Percentiles rank a stretch among this genome's conserved stretches.
These are phyloP conservation scores for Lucinisca nassula DNA, from an alignment of 2,888 invertebrate species.

Conservation along the genomic window DNA sequence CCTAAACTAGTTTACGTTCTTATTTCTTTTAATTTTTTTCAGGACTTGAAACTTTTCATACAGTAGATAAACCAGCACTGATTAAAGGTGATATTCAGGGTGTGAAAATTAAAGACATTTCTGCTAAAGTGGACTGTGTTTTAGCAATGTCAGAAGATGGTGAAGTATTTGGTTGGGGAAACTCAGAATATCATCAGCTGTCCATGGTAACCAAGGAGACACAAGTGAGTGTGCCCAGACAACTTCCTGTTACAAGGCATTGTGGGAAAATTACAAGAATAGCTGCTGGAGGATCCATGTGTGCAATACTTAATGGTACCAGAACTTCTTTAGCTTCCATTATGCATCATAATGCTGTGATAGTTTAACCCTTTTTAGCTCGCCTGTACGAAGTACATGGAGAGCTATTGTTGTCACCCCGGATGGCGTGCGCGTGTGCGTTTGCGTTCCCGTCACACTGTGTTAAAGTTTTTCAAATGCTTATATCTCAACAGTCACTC, in stretches of 20 bases:
- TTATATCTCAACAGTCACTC: too few species aligned
- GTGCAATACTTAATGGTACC: constrained; percentile 94
- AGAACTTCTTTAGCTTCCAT: too few species aligned
- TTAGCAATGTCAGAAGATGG: constrained; percentile 95
- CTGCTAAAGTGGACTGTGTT: constrained; percentile 95
- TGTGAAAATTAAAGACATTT: constrained; percentile 94
- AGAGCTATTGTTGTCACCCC: too few species aligned
- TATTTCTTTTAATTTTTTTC: constrained; percentile 34
- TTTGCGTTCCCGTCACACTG: too few species aligned
- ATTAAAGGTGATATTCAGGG: constrained; percentile 93
- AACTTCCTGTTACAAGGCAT: constrained; percentile 89
- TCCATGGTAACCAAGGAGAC: constrained; percentile 88
- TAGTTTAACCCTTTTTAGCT: too few species aligned
- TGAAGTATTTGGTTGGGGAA: constrained; percentile 98
- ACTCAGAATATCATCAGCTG: constrained; percentile 97
- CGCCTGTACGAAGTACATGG: too few species aligned
- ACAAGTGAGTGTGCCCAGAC: constrained; percentile 93
- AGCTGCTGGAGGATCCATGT: constrained; percentile 95
- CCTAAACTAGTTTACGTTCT: too few species aligned
- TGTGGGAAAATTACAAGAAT: constrained; percentile 93
- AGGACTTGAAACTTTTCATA: constrained; percentile 87
- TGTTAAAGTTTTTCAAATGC: too few species aligned
- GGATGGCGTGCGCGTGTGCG: too few species aligned
- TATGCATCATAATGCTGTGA: too few species aligned
- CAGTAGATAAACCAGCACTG: constrained; percentile 87